Evolutionary conservation across 2,888 invertebrate species (phyloP).

Genomic region (Dusona sp.): DNA sequence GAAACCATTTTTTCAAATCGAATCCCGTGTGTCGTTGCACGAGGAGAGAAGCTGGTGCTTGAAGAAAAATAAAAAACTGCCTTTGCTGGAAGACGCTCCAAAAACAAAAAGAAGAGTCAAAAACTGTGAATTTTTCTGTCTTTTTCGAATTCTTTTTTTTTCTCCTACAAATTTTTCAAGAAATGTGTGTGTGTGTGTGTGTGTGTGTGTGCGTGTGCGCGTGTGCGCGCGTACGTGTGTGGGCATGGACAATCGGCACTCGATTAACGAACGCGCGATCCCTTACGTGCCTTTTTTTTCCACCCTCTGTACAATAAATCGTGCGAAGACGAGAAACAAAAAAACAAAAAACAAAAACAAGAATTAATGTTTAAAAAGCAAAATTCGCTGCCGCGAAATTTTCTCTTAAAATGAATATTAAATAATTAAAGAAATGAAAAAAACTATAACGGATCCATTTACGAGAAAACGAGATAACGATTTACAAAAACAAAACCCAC

Average conservation of each 20-base stretch:
- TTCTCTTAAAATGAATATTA: conserved; percentile 29
- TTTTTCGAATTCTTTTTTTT: neutral
- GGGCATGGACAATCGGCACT: conserved; percentile 21
- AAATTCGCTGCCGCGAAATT: conserved; percentile 32
- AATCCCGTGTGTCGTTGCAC: conserved; percentile 43
- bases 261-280: conserved; percentile 21
- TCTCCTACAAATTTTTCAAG: neutral
- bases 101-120: neutral
- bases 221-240: neutral
- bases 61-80: conserved; percentile 53
- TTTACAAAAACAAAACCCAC: conserved; percentile 68
- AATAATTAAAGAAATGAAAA: conserved; percentile 45
- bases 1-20: neutral
- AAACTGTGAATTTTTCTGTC: conserved; percentile 5
- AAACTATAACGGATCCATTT: conserved; percentile 6
- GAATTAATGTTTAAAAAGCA: conserved; percentile 59
- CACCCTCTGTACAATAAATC: conserved; percentile 39
- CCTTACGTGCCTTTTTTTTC: conserved; percentile 53
- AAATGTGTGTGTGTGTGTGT: neutral
- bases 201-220: neutral
- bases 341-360: neutral
- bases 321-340: neutral
- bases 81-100: conserved; percentile 45
- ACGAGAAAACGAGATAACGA: neutral
- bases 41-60: conserved; percentile 73